Evolutionary conservation across 2,797 vertebrate species (phyloP).

Genomic region (Cyprinella venusta): DNA sequence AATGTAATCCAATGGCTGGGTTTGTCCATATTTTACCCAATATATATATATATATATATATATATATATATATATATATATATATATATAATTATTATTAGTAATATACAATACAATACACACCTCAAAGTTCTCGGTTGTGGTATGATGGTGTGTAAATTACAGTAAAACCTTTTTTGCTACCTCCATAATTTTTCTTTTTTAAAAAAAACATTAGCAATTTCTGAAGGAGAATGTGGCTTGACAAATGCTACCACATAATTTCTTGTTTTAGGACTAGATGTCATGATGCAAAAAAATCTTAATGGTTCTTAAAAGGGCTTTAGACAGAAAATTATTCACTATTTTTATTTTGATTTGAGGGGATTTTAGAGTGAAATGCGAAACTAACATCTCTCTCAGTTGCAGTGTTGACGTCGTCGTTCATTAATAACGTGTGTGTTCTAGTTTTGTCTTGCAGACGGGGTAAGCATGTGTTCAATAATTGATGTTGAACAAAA

Average conservation of each 20-base stretch:
- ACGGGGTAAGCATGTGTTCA: not conserved
- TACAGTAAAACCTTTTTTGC: not conserved
- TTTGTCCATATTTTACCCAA: too few species aligned
- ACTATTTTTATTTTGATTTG: not conserved
- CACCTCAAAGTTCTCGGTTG: not conserved
- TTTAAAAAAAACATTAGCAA: not conserved
- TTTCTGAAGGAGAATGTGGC: too few species aligned
- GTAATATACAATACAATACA: too few species aligned
- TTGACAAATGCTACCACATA: not conserved
- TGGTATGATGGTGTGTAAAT: not conserved
- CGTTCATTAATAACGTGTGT: conserved; percentile 8
- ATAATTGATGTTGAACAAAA: conserved; percentile 37
- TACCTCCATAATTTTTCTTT: not conserved
- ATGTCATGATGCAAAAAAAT: not conserved
- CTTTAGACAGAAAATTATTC: not conserved
- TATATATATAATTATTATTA: too few species aligned
- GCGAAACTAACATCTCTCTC: not conserved
- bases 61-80: too few species aligned
- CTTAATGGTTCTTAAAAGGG: not conserved
- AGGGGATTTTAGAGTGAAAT: not conserved
- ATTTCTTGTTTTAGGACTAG: not conserved
- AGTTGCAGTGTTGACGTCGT: not conserved
- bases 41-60: too few species aligned
- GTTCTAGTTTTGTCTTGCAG: conserved; percentile 11
- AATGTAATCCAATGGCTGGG: too few species aligned